Evolutionary conservation across 1,140 invertebrate genomes (phyloP).

Genomic region (Bombus consobrinus): DNA sequence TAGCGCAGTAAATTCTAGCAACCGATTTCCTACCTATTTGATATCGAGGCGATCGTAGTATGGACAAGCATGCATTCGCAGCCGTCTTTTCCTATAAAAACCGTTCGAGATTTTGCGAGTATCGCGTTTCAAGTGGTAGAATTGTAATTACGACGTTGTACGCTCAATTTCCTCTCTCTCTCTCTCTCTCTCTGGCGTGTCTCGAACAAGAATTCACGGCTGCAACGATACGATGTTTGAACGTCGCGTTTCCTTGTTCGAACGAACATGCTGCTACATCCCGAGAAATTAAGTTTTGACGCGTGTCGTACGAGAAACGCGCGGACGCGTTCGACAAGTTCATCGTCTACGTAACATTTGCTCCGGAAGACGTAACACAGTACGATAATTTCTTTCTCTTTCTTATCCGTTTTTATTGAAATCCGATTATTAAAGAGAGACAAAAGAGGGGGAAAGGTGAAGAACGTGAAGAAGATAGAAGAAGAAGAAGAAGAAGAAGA

Average conservation of each 20-base stretch:
- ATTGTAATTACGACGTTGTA: slow-evolving; percentile 7
- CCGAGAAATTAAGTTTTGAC: neutral
- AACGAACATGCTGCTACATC: neutral
- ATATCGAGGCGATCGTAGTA: slow-evolving; percentile 48
- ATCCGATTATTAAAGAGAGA: neutral
- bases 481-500: neutral
- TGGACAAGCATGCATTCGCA: slow-evolving; percentile 56
- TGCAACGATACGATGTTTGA: neutral
- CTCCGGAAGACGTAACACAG: neutral
- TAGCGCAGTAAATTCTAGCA: slow-evolving; percentile 29
- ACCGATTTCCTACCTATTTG: slow-evolving; percentile 52
- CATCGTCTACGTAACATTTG: neutral
- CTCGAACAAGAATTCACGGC: neutral
- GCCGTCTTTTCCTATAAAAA: slow-evolving; percentile 30
- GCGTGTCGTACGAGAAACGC: neutral
- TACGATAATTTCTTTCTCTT: neutral
- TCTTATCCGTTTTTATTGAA: neutral
- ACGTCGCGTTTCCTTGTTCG: neutral
- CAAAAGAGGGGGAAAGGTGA: neutral
- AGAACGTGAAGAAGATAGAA: neutral
- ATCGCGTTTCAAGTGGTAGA: neutral
- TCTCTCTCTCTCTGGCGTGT: neutral
- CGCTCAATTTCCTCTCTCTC: neutral
- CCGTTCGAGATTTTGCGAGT: slow-evolving; percentile 16
- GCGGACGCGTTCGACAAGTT: neutral